Conservation (phyloP, 2,888 invertebrate genomes). For the Drosophila multiciliata region DNA sequence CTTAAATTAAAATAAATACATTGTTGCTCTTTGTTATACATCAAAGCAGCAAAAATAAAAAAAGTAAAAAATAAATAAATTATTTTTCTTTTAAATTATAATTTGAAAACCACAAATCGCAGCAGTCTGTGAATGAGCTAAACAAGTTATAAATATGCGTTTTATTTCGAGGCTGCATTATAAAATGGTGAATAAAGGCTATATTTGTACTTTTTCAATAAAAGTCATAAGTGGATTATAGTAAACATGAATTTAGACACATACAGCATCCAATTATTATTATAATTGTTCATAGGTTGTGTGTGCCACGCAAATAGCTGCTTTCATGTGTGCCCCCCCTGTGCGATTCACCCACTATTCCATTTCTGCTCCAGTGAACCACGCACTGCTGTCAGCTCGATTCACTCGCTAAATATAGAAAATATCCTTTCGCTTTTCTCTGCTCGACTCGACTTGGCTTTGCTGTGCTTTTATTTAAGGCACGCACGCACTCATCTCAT, state of each 20-base stretch:
- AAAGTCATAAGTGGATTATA: background rate
- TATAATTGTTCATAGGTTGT: constrained; percentile 18
- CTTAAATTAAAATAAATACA: background rate
- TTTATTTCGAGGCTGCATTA: background rate
- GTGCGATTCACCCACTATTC: constrained; percentile 16
- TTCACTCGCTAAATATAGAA: constrained; percentile 30
- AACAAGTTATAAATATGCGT: too few species aligned
- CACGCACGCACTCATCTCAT: constrained; percentile 59
- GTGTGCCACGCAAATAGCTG: constrained; percentile 19
- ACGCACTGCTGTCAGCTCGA: constrained; percentile 51
- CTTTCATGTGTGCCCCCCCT: constrained; percentile 10
- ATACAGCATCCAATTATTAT: constrained; percentile 20
- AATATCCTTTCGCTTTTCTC: constrained; percentile 7
- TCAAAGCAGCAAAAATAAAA: too few species aligned
- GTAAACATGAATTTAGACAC: constrained; percentile 4
- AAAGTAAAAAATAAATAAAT: too few species aligned
- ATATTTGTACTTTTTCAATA: background rate
- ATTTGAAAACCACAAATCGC: accelerated
- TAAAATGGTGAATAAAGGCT: background rate
- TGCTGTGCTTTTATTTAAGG: constrained; percentile 35
- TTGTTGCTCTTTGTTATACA: background rate
- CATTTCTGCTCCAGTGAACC: constrained; percentile 51
- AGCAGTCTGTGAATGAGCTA: background rate
- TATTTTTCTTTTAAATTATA: background rate
- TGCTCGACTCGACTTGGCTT: background rate